These are phyloP conservation scores for Scelioninae gen. 2 DNA, from an alignment of 2,888 invertebrate genomes.

Conservation along the genomic window DNA sequence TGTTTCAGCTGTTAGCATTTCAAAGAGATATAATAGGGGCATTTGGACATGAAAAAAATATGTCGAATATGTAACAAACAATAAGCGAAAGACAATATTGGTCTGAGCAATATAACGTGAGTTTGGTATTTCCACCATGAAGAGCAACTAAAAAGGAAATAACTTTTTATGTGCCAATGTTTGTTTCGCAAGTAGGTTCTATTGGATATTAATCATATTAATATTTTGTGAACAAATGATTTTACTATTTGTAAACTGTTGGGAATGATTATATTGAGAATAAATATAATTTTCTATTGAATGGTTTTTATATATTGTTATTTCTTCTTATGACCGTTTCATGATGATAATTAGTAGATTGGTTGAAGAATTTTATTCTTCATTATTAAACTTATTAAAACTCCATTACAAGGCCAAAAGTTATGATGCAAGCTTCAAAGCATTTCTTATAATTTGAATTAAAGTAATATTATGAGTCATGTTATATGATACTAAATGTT, in stretches of 20 bases:
- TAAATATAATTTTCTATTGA: slow-evolving; percentile 13
- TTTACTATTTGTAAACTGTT: neutral
- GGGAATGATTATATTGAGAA: neutral
- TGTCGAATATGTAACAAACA: too few relatives aligned
- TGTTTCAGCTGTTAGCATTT: neutral
- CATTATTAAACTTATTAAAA: neutral
- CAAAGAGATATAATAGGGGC: too few relatives aligned
- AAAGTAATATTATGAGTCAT: too few relatives aligned
- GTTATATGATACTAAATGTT: too few relatives aligned
- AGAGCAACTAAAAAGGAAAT: neutral
- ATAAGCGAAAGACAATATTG: too few relatives aligned
- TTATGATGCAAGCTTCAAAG: too few relatives aligned
- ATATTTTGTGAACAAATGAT: neutral
- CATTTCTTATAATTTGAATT: too few relatives aligned
- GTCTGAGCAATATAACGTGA: too few relatives aligned
- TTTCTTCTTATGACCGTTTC: neutral
- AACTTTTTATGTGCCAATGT: neutral
- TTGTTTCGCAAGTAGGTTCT: neutral
- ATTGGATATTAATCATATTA: neutral
- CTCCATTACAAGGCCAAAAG: too few relatives aligned
- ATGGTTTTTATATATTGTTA: neutral
- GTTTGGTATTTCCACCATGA: neutral
- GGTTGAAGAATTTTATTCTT: too few relatives aligned
- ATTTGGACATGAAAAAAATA: too few relatives aligned
- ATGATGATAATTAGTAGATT: too few relatives aligned